Base-by-base conservation (phyloP, 1,140 invertebrate genomes). In the Carcinoscorpius rotundicauda region DNA sequence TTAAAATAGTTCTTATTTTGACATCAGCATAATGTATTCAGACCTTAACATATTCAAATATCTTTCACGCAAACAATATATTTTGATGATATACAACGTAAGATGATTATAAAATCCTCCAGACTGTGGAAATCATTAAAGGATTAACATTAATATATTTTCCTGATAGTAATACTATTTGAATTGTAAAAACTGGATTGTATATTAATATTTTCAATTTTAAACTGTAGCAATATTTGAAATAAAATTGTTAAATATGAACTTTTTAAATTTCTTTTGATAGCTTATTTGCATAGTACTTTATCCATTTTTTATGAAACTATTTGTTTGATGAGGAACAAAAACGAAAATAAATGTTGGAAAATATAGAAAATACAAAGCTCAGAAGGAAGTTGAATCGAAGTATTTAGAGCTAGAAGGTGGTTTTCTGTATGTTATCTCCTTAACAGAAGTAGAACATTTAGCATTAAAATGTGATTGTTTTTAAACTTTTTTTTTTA, bases 1-100 rank as follows among this genome's bases (percentile, higher is more conserved):
- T 58, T 59, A 64, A 58, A 52, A 55, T 9, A 51, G 6, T 49
- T 62, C 4, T 53, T 10, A 50, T 49, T 10, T 55, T 63, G n/a
- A n/a, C 49, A 49, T 10, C 49, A 49, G 52, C 55, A 51, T 52
- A 5, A 8, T 56, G 50, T 55, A 9, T 49, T 49, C 11, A 29
- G n/a, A 49, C 55, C 50, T 63, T 52, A 55, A 4, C 10, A 5
- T n/a, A n/a, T 55, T n/a, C 50, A 9, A 56, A 49, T 10, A 50
- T 29, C 50, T 62, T 29, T 57, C 5, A 52, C 6, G 10, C 5
- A 62, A 49, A 63, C 48, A 49, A 52, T 56, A 63, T 55, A 55
- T 49, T 55, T 49, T 29, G 11, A 29, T 52, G 6, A 9, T 63
- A 10, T n/a, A 56, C 61, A 55, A 10, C 55, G 52, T 56, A 55